These are phyloP conservation scores for Opisthocomus hoazin DNA, from an alignment of 2,113 vertebrate species.

Conservation along the genomic window DNA sequence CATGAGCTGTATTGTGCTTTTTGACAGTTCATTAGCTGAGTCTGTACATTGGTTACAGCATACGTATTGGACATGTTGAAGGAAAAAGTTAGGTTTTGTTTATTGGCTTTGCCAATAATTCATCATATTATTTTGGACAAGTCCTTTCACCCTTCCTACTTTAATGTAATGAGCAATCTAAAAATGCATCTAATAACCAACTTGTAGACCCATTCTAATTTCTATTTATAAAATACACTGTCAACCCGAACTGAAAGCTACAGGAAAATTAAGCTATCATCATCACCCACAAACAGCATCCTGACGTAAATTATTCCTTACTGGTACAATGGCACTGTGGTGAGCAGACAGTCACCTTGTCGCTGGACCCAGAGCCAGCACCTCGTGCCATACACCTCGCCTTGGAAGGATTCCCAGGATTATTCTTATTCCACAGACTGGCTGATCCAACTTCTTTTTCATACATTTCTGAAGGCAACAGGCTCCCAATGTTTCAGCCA, in stretches of 20 bases:
- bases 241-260: neutral
- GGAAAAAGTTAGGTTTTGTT: neutral
- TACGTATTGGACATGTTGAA: rapidly evolving
- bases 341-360: conserved; percentile 40
- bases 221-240: neutral
- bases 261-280: neutral
- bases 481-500: neutral
- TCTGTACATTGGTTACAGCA: neutral
- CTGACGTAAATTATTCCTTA: neutral
- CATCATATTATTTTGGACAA: neutral
- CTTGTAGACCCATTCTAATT: neutral
- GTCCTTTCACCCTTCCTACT: neutral
- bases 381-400: neutral
- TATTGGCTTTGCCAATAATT: neutral
- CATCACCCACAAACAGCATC: neutral
- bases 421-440: neutral
- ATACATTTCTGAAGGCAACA: neutral
- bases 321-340: neutral
- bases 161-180: neutral
- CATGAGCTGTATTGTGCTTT: neutral
- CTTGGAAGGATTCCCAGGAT: conserved; percentile 11
- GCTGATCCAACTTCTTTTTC: neutral
- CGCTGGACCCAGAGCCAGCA: neutral
- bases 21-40: neutral
- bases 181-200: neutral